These are phyloP conservation scores for Thaumetopoea pityocampa DNA, from an alignment of 1,140 invertebrate species.

Conservation along the genomic window DNA sequence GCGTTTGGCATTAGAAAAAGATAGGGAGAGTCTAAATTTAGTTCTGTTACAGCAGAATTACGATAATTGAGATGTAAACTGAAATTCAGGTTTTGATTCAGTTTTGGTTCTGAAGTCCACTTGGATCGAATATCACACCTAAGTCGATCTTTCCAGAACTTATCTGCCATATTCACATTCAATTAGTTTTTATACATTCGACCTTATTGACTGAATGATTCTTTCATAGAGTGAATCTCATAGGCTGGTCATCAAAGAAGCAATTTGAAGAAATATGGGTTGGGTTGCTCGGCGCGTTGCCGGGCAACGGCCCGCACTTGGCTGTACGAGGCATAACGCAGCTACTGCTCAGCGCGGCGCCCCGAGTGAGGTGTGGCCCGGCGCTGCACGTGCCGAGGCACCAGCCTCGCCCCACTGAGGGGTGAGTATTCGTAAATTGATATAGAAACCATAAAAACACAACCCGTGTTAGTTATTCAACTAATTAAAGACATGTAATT, in stretches of 20 bases:
- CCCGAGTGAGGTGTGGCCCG: slow-evolving; percentile 9
- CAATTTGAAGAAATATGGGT: slow-evolving; percentile 98
- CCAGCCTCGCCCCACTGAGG: slow-evolving; percentile 12
- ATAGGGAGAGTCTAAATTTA: no score
- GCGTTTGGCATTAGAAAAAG: no score
- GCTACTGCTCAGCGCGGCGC: slow-evolving; percentile 42
- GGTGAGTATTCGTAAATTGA: slow-evolving; percentile 25
- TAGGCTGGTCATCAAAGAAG: slow-evolving; percentile 88
- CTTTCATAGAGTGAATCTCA: slow-evolving; percentile 77
- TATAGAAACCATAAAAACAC: neutral
- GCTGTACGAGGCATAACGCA: slow-evolving; percentile 69
- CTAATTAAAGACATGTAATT: no score
- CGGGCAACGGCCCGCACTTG: slow-evolving; percentile 70
- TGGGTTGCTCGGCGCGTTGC: slow-evolving; percentile 87
- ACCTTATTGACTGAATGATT: neutral
- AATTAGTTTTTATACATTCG: no score
- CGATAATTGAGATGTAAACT: no score
- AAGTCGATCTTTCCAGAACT: no score
- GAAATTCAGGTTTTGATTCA: no score
- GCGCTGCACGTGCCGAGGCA: slow-evolving; percentile 27
- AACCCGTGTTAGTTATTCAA: no score
- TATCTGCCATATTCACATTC: no score
- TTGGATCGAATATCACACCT: no score
- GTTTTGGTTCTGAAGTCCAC: no score
- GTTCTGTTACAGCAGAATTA: no score